Evolutionary conservation across 2,888 invertebrate genomes (phyloP).

Genomic region (Apodemia hepburni): DNA sequence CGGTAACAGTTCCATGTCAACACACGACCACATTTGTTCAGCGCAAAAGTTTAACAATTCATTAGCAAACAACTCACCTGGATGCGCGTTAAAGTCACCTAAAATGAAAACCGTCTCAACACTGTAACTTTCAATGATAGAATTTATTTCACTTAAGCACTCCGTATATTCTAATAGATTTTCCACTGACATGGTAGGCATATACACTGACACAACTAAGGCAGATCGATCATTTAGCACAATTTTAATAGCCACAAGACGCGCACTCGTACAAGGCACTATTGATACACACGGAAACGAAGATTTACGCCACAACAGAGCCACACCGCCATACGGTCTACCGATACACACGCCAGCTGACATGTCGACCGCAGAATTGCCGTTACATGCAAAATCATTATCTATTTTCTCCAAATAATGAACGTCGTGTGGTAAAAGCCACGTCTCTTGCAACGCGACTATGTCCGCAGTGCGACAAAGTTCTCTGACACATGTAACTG

Average conservation of each 20-base stretch:
- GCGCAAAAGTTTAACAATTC: slow-evolving; percentile 20
- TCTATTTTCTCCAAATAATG: slow-evolving; percentile 28
- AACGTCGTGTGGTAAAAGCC: slow-evolving; percentile 32
- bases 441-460: slow-evolving; percentile 26
- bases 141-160: slow-evolving; percentile 17
- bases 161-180: slow-evolving; percentile 22
- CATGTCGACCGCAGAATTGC: slow-evolving; percentile 35
- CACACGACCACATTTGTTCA: slow-evolving; percentile 13
- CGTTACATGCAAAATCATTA: slow-evolving; percentile 30
- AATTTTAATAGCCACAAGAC: no score
- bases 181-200: slow-evolving; percentile 17
- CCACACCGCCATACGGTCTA: slow-evolving; percentile 28
- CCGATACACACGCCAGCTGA: slow-evolving; percentile 29
- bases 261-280: no score
- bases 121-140: slow-evolving; percentile 19
- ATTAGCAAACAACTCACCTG: slow-evolving; percentile 15
- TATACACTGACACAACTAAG: slow-evolving; percentile 13
- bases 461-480: slow-evolving; percentile 25
- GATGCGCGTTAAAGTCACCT: slow-evolving; percentile 24
- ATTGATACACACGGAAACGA: no score
- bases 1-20: not conserved
- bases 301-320: no score
- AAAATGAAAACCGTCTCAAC: slow-evolving; percentile 11
- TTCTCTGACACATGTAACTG: slow-evolving; percentile 25
- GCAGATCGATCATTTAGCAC: no score